These are phyloP conservation scores for Baccha elongata DNA, from an alignment of 2,888 invertebrate genomes.

Conservation along the genomic window DNA sequence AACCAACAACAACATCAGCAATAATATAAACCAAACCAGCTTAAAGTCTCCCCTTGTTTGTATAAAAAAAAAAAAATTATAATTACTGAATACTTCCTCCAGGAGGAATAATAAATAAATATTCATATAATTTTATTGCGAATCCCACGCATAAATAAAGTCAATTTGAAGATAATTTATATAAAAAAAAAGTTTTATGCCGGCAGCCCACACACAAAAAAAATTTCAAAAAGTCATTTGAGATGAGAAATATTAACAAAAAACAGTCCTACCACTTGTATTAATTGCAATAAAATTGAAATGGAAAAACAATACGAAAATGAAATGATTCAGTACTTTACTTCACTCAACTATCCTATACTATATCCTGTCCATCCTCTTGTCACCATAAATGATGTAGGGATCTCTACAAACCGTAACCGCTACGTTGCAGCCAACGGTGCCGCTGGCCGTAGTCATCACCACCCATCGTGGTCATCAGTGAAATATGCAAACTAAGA, in stretches of 20 bases:
- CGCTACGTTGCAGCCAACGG: too few relatives aligned
- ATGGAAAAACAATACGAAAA: conserved; percentile 64
- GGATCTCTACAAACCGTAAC: background rate
- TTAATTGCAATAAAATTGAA: conserved; percentile 72
- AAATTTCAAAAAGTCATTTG: conserved; percentile 33
- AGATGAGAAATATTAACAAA: conserved; percentile 8
- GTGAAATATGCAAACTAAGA: conserved; percentile 51
- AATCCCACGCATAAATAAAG: conserved; percentile 66
- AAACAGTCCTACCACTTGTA: conserved; percentile 55
- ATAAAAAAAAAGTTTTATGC: conserved; percentile 34
- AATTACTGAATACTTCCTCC: conserved; percentile 65
- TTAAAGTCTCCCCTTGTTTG: background rate
- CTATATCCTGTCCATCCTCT: conserved; percentile 12
- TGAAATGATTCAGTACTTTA: conserved; percentile 68
- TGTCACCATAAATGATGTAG: conserved; percentile 58
- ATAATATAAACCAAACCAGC: conserved; percentile 5
- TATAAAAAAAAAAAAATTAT: conserved; percentile 18
- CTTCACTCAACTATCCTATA: background rate
- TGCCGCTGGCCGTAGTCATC: too few relatives aligned
- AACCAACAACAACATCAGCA: background rate
- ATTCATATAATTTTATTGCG: conserved; percentile 65
- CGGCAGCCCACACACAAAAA: conserved; percentile 23
- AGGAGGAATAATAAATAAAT: conserved; percentile 61
- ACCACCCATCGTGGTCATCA: conserved; percentile 20
- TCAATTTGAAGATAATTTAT: conserved; percentile 63